Conservation (phyloP, 2,113 vertebrate genomes). For the Tursiops truncatus region DNA sequence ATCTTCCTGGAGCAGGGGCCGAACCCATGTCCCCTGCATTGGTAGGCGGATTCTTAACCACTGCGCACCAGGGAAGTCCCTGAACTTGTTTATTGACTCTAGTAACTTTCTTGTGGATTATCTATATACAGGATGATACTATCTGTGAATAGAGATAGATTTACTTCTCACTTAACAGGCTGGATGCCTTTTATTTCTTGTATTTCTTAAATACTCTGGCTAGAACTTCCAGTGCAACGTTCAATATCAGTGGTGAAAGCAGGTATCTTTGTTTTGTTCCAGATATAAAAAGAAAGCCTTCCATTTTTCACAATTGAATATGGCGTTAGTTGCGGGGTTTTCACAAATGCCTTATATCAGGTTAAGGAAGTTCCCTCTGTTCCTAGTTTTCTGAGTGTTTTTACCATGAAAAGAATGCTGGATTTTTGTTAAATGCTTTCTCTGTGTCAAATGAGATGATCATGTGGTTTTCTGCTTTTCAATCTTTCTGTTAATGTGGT, state of each 20-base stretch:
- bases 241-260: not conserved
- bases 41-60: no score
- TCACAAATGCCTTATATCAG: not conserved
- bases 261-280: not conserved
- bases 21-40: no score
- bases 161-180: not conserved
- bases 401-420: not conserved
- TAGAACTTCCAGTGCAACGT: not conserved
- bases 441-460: not conserved
- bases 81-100: not conserved
- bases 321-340: not conserved
- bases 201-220: not conserved
- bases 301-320: not conserved
- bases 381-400: not conserved
- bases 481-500: not conserved
- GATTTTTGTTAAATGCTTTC: not conserved
- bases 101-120: not conserved
- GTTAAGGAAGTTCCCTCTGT: not conserved
- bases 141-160: not conserved
- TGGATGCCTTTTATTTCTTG: not conserved
- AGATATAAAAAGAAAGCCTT: not conserved
- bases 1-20: no score
- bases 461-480: not conserved
- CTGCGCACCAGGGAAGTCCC: no score
- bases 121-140: not conserved